Evolutionary conservation across 2,797 vertebrate genomes (phyloP).

Genomic region (Enteromius thamalakanensis): DNA sequence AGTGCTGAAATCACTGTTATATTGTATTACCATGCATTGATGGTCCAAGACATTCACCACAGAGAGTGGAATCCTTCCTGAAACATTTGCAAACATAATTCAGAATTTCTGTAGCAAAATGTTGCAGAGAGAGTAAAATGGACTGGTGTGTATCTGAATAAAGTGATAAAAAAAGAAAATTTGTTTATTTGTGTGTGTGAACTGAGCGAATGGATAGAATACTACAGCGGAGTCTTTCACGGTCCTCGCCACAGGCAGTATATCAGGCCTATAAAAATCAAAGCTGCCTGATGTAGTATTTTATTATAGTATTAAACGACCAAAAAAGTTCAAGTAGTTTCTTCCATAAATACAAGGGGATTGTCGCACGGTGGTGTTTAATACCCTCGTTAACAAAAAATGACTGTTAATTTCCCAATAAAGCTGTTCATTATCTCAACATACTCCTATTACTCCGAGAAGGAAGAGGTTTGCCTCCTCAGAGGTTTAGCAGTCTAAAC

Average conservation of each 20-base stretch:
- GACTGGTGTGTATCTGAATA: constrained; percentile 13
- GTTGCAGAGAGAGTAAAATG: background rate
- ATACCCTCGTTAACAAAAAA: constrained; percentile 83
- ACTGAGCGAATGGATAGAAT: constrained; percentile 61
- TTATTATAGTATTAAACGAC: constrained; percentile 84
- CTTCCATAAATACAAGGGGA: constrained; percentile 79
- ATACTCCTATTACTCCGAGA: constrained; percentile 33
- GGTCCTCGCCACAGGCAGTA: constrained; percentile 80
- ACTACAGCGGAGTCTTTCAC: constrained; percentile 64
- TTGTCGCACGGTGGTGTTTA: constrained; percentile 75
- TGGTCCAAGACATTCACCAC: constrained; percentile 39
- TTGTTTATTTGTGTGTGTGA: constrained; percentile 31
- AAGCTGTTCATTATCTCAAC: constrained; percentile 64
- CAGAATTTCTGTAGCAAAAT: background rate
- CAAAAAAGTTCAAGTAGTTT: constrained; percentile 79
- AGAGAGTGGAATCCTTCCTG: constrained; percentile 7
- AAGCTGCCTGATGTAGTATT: constrained; percentile 82
- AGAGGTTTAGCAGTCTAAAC: constrained; percentile 19
- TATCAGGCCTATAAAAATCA: constrained; percentile 86
- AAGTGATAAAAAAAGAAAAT: constrained; percentile 1
- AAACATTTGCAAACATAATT: constrained; percentile 42
- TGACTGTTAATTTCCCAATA: constrained; percentile 79
- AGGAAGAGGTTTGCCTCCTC: constrained; percentile 33
- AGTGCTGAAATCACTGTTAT: constrained; percentile 12
- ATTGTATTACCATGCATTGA: background rate